Evolutionary conservation across 1,140 invertebrate genomes (phyloP), one percentile per base, ranked within the genome.

Genomic region (Mercenaria mercenaria): DNA sequence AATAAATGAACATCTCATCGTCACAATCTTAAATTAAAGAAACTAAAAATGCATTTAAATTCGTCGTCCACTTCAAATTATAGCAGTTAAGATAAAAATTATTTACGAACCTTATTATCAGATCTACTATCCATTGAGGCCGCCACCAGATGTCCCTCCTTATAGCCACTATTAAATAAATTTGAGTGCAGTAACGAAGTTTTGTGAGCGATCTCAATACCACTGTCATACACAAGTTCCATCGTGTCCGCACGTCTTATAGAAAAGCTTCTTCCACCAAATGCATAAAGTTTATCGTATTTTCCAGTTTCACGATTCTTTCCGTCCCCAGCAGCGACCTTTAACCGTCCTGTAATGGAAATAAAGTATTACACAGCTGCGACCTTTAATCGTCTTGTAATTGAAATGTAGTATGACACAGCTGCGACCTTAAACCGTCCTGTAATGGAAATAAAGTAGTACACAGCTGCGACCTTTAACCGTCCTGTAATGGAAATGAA

Each of bases 181-280:
- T 76, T 39, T 0, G 72, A 69, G 0, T 32, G 39, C 23, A 76
- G 18, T 23, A 67, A n/a, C 0, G 80, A 34, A 6, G 77, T 88
- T 59, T 77, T 87, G 11, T 64, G 56, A 41, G 80, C 89, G 0
- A 93, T 47, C 34, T 87, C 83, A 43, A 76, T 82, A 20, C 91
- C 91, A 69, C 92, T 93, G 82, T 93, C 92, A 56, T 91, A 93
- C 43, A 92, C 74, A 2, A 90, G 74, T 15, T 56, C 67, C 90
- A 92, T 92, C 23, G 77, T 85, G 34, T 89, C 87, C 23, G 84
- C 87, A 10, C 56, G 43, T 34, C 91, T 52, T 26, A 93, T 89
- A 18, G 91, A 89, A 59, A 91, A 92, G 61, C 91, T 88, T 6
- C 92, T 52, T 0, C 74, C 91, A n/a, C 92, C 92, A 59, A 85